Base-by-base conservation (phyloP, 2,113 vertebrate species). In the Peromyscus leucopus region DNA sequence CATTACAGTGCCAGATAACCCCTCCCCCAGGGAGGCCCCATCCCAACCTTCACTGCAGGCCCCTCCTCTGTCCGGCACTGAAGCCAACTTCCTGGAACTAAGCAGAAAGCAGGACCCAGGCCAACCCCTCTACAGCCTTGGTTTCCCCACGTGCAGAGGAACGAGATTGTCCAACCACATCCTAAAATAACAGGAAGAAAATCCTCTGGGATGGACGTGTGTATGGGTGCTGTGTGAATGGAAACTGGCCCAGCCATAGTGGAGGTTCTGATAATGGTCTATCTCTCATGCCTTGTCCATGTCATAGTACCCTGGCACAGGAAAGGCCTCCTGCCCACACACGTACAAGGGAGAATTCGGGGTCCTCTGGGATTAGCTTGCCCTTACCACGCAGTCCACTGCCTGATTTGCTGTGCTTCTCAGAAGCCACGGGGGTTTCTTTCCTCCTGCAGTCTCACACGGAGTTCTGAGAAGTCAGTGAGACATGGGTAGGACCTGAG, bases 221-320 rank as follows among this genome's bases (percentile, higher is more conserved):
- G 4, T 33, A 22, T 63, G 33, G 48, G 2, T 5, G 12, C 1
- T 17, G 61, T 26, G 2, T 12, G 11, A 82, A 3, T 7, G 12
- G 85, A 24, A 59, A 46, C 4, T 48, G 1, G 36, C 26, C 2
- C 21, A 36, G 63, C 4, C 1, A 4, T 12, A 33, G 36, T 72
- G 42, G 31, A 12, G 31, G 15, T 31, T 2, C 33, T 42, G 13
- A 1, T 16, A 26, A 2, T 0, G 19, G 2, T 9, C 36, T 63
- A 22, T 69, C 76, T 69, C 76, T 90, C 26, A 4, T 51, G 28
- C 19, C 12, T 24, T 36, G 12, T 71, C 46, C 2, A 6, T 51
- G 19, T 13, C 71, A 63, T 2, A 16, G 21, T 33, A 55, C 67
- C 63, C 33, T 28, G 11, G 11, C 7, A 26, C 36, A 31, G 12